Base-by-base conservation (phyloP, 2,797 vertebrate species). In the Orientallactaga sibirica region DNA sequence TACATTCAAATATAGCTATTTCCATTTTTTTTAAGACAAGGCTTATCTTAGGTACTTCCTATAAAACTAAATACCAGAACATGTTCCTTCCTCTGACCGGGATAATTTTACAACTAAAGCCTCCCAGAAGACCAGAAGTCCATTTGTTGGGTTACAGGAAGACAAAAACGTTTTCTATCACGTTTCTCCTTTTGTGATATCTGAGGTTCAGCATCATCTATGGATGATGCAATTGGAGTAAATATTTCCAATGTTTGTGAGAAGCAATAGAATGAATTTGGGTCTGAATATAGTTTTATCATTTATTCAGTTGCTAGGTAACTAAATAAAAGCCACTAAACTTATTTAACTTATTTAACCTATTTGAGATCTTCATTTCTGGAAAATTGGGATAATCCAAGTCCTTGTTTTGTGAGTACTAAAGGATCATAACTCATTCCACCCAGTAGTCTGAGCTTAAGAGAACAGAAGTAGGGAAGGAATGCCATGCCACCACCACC, bases 61-160 rank as follows among this genome's bases (percentile, higher is more conserved):
- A 68, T 37, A 62, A 94, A 74, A 67, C 55, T 33, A 80, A 94
- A 48, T n/a, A 80, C 25, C 62, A 58, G 66, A 74, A 7, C 66
- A 1, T 68, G n/a, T 55, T n/a, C 16, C 2, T 94, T 81, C 48
- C 5, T 58, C 4, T 19, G 11, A 18, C n/a, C 61, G 8, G 0
- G 41, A 43, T n/a, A 71, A 29, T 77, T 80, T 92, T 58, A 48
- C 22, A 92, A 61, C 58, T 61, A 20, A 73, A 81, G 4, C 67
- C 64, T 58, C 22, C 7, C 25, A 4, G 43, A 66, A 84, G 25
- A 12, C 29, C 62, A 71, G 48, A 24, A 61, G 33, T 78, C 10
- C 20, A 15, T 5, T 14, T 43, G 37, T 61, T 24, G 37, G 5
- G 5, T 52, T 89, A n/a, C 6, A 71, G 37, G 4, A 24, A 22